Evolutionary conservation across 2,797 vertebrate species (phyloP).

Genomic region (Uromys caudimaculatus): DNA sequence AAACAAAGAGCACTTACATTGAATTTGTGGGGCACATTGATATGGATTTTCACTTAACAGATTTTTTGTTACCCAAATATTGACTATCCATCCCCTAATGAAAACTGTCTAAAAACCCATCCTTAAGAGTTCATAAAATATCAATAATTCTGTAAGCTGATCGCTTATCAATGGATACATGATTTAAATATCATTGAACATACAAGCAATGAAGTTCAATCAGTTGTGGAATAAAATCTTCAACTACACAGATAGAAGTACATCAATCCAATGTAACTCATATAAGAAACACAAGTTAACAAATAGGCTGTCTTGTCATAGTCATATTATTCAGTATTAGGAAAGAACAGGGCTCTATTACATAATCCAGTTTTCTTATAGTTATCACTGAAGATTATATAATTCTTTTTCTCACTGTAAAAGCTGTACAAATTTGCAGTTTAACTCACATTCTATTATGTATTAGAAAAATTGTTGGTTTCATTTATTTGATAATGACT

Average conservation of each 20-base stretch:
- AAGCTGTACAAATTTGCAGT: not conserved
- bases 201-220: not conserved
- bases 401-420: conserved; percentile 1
- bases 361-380: conserved; percentile 7
- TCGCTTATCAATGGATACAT: not conserved
- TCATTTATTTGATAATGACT: conserved; percentile 24
- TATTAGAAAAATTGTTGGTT: not conserved
- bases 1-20: not conserved
- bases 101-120: not conserved
- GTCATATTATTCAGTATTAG: not conserved
- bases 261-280: not conserved
- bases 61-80: not conserved
- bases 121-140: not conserved
- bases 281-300: conserved; percentile 13
- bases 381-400: not conserved
- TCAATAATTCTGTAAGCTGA: not conserved
- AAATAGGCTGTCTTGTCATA: not conserved
- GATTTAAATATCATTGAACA: not conserved
- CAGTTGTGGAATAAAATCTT: not conserved
- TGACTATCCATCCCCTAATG: not conserved
- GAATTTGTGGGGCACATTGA: not conserved
- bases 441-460: not conserved
- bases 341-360: not conserved
- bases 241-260: not conserved
- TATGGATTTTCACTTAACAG: not conserved